Conservation (phyloP, 2,113 vertebrate genomes). For the Erinaceus europaeus region DNA sequence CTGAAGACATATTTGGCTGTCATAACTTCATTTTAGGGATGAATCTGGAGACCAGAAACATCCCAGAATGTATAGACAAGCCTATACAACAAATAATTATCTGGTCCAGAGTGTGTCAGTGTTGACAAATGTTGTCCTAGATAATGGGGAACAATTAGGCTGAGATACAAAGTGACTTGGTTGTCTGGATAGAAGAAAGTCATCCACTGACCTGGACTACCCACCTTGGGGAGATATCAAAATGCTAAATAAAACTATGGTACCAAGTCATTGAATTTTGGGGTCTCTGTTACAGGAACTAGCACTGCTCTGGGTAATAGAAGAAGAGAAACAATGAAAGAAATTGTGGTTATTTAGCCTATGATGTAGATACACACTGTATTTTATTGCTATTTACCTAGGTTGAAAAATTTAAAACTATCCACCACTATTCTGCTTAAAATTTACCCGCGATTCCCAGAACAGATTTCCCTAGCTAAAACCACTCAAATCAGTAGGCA, state of each 20-base stretch:
- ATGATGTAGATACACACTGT: background rate
- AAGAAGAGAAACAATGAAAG: background rate
- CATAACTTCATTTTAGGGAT: background rate
- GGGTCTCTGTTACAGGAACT: background rate
- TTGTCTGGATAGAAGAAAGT: background rate
- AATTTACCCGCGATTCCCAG: slow-evolving; percentile 20
- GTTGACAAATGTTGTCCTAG: background rate
- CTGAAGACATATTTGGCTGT: background rate
- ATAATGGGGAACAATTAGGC: background rate
- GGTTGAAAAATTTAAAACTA: background rate
- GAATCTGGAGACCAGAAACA: background rate
- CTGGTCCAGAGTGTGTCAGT: background rate
- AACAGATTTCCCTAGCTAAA: slow-evolving; percentile 49
- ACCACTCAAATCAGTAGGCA: background rate
- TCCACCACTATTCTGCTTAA: slow-evolving; percentile 2
- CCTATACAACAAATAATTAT: background rate
- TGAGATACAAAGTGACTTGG: background rate
- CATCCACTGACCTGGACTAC: too few relatives aligned
- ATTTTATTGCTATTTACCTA: background rate
- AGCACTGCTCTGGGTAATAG: background rate
- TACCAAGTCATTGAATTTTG: background rate
- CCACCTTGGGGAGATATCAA: background rate
- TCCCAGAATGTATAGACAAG: accelerated
- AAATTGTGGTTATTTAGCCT: background rate
- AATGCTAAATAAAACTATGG: background rate